Conservation (phyloP, 1,140 invertebrate species). For the Gonatopus flavifemur region DNA sequence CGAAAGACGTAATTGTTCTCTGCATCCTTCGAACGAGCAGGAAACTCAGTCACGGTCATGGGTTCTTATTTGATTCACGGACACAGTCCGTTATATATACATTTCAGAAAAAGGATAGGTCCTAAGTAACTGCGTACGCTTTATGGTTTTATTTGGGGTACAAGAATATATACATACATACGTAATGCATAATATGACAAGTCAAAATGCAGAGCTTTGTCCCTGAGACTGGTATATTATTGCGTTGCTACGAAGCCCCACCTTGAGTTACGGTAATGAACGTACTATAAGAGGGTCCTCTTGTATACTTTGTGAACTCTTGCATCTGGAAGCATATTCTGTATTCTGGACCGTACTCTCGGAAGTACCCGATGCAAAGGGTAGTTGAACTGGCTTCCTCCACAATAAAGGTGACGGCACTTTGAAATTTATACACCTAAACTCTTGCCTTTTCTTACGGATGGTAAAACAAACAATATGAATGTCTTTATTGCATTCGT, state of each 20-base stretch:
- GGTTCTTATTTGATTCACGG: not conserved
- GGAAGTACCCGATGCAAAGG: constrained; percentile 3
- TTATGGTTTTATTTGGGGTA: constrained; percentile 52
- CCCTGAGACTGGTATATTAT: constrained; percentile 48
- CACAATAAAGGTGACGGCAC: constrained; percentile 15
- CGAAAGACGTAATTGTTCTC: not conserved
- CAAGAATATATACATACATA: too few species aligned
- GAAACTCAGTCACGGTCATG: too few species aligned
- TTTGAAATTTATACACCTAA: constrained; percentile 12
- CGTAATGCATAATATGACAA: constrained; percentile 39
- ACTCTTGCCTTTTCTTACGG: too few species aligned
- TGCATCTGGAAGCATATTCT: constrained; percentile 18
- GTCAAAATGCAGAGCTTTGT: constrained; percentile 48
- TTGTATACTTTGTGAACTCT: constrained; percentile 6
- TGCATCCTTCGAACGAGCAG: too few species aligned
- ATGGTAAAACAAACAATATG: too few species aligned
- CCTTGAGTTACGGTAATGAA: constrained; percentile 17
- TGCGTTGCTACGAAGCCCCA: constrained; percentile 32
- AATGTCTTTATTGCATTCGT: too few species aligned
- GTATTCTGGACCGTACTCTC: not conserved
- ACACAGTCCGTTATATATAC: constrained; percentile 33
- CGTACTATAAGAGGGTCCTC: constrained; percentile 5
- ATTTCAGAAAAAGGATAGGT: constrained; percentile 27
- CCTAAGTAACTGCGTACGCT: constrained; percentile 25
- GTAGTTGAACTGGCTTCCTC: constrained; percentile 11